Base-by-base conservation (phyloP, 2,888 invertebrate species). In the Eristalis arbustorum region DNA sequence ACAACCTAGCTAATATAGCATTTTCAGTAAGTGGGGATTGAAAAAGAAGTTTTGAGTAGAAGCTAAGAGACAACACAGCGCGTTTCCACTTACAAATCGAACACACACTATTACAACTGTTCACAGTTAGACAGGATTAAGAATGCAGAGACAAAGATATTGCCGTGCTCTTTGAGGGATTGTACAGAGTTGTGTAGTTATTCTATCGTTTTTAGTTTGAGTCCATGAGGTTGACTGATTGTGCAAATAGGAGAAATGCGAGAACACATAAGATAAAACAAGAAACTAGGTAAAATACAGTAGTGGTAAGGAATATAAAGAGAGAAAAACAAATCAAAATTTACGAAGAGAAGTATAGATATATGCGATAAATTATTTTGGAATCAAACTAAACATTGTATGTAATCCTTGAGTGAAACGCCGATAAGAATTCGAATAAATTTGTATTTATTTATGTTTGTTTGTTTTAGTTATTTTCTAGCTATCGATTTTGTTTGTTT, bases 1-100 rank as follows among this genome's bases (percentile, higher is more conserved):
- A 62, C 90, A 90, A 67, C 90, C 90, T 67, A 90, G 90, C 89
- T 90, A 90, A 89, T 90, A 89, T 87, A 88, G 79, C 49, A 78
- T 89, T 75, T 89, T 88, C 72, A 84, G 84, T 83, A 89, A 88
- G 85, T 88, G 88, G 87, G 82, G 88, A 78, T 83, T 88, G 82
- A 88, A 88, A 67, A 89, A 88, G 61, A 87, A 83, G 79, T 83
- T 57, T 83, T 87, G 78, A 83, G 71, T 83, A 72, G 79, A 59
- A 79, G 18, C 59, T 56, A 57, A 81, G 5, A 28, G 31, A 78
- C 78, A 83, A 22, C 78, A 57, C 73, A 71, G 49, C 59, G 62
- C 77, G 56, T 87, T 83, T 83, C 87, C 87, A 87, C 87, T 87
- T 87, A 83, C 87, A 83, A n/a, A 66, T 28, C n/a, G 25, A 25